Base-by-base conservation (phyloP, 2,888 invertebrate species). In the Caenorhabditis doughertyi region DNA sequence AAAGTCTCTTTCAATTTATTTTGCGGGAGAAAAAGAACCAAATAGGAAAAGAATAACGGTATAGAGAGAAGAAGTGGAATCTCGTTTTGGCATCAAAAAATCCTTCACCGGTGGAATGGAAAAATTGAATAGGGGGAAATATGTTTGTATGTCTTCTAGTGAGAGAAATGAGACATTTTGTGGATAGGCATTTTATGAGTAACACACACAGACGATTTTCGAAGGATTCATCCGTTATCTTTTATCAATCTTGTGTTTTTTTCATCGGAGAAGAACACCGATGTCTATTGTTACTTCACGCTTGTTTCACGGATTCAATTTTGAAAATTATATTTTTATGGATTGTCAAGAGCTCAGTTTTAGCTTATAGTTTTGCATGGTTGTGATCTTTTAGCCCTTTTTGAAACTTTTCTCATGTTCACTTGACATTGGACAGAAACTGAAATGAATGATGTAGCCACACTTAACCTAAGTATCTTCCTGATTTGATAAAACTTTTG, bases 81-180 rank as follows among this genome's bases (percentile, higher is more conserved):
- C 64, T 64, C 64, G 64, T 64, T 64, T 64, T 64, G 64, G 47
- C 64, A 64, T 25, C 4, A 42, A 62, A 64, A 64, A 64, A 64
- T 49, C 49, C 5, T 39, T 39, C 47, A 25, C 9, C 39, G 60
- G 32, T 29, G 9, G 42, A 16, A 42, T 42, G 44, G 60, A 60
- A 64, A 64, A 64, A 64, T 64, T 64, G 64, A 64, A 49, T 64
- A 60, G 47, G 21, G 42, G 44, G 64, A 64, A 27, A 60, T 42
- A 60, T 60, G 42, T 60, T 60, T 60, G 60, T n/a, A n/a, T 60
- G 42, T 60, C 60, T n/a, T 60, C 60, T 39, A 35, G 60, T 23
- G 58, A n/a, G n/a, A n/a, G n/a, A n/a, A n/a, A n/a, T n/a, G n/a
- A 58, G 58, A 42, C 27, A 21, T 49, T 29, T 49, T 18, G n/a